These are phyloP conservation scores for Chlamydotis undulata DNA, from an alignment of 2,113 vertebrate genomes.

Conservation along the genomic window DNA sequence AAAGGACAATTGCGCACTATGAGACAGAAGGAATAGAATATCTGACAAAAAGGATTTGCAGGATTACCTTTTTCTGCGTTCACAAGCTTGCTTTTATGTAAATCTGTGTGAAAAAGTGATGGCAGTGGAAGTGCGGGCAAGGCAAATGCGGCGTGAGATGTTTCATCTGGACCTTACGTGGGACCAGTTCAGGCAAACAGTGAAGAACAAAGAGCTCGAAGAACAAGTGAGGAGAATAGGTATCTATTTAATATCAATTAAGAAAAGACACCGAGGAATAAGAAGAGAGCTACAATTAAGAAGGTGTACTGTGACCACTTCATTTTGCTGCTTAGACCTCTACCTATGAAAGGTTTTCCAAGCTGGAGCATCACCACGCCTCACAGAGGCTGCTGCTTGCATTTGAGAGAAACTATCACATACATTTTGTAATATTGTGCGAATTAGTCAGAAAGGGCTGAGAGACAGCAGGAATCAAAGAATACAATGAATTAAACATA, in stretches of 20 bases:
- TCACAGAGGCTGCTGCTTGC: not conserved
- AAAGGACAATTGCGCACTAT: not conserved
- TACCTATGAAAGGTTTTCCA: not conserved
- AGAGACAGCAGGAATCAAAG: not conserved
- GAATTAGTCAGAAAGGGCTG: not conserved
- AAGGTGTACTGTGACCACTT: not conserved
- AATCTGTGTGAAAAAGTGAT: not conserved
- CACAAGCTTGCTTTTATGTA: not conserved
- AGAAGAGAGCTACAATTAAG: not conserved
- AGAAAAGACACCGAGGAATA: not conserved
- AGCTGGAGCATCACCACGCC: not conserved
- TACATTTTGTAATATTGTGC: not conserved
- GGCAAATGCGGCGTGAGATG: rapidly evolving
- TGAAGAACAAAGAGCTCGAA: not conserved
- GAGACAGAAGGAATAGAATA: not conserved
- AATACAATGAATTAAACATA: conserved; percentile 42
- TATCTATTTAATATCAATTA: not conserved
- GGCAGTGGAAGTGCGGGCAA: rapidly evolving
- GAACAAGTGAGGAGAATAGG: not conserved
- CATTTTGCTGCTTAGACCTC: not conserved
- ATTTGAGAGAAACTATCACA: not conserved
- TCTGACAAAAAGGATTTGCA: not conserved
- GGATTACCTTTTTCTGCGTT: not conserved
- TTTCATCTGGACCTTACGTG: not conserved
- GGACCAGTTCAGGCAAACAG: not conserved